Conservation (phyloP, 2,888 invertebrate species). For the Alcis repandata region DNA sequence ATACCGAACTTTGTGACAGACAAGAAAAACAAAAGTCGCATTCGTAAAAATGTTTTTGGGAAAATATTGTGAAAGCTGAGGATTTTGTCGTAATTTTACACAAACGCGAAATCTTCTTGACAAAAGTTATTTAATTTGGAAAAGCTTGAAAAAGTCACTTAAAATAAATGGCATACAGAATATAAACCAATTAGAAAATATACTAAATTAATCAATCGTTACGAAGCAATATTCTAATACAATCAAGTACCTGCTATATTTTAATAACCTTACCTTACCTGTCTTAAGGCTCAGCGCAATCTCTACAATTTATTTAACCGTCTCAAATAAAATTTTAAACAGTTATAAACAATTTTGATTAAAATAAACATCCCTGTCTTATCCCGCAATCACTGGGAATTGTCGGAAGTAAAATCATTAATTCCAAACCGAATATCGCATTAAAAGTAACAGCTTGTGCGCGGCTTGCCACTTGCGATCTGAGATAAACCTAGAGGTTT, state of each 20-base stretch:
- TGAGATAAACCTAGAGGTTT: too few relatives aligned
- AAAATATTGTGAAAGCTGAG: slow-evolving; percentile 29
- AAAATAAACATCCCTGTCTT: slow-evolving; percentile 62
- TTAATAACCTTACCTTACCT: background rate
- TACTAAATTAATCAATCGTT: too few relatives aligned
- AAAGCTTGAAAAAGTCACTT: too few relatives aligned
- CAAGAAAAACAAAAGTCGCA: slow-evolving; percentile 80
- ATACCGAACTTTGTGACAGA: slow-evolving; percentile 76
- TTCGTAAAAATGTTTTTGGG: slow-evolving; percentile 58
- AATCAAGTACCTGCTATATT: too few relatives aligned
- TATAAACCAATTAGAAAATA: too few relatives aligned
- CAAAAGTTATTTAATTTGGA: too few relatives aligned
- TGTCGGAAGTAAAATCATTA: slow-evolving; percentile 84
- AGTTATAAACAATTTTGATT: slow-evolving; percentile 67
- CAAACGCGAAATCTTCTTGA: background rate
- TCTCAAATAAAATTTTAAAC: slow-evolving; percentile 59
- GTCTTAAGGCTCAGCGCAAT: slow-evolving; percentile 36
- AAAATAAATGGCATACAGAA: too few relatives aligned
- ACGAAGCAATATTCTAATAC: too few relatives aligned
- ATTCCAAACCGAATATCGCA: slow-evolving; percentile 83
- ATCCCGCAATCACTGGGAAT: slow-evolving; percentile 74
- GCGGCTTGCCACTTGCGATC: slow-evolving; percentile 58
- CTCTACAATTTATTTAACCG: slow-evolving; percentile 29
- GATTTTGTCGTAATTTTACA: slow-evolving; percentile 8
- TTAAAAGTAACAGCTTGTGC: slow-evolving; percentile 86